Conservation (phyloP, 1,140 invertebrate species). For the Frieseomelitta varia region DNA sequence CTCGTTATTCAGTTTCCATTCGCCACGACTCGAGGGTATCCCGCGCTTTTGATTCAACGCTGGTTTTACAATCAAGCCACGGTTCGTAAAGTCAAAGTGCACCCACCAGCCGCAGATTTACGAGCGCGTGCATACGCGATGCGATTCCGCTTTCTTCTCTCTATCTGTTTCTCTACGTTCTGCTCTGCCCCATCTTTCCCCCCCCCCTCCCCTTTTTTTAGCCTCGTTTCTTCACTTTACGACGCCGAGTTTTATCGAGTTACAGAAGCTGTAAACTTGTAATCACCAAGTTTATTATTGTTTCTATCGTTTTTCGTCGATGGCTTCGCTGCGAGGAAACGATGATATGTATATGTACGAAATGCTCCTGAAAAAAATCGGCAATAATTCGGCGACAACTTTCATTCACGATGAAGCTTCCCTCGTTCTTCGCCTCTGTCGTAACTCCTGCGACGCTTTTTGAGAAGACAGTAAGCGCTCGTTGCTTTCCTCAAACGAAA, state of each 20-base stretch:
- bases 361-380: not conserved
- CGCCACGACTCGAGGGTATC: constrained; percentile 24
- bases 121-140: constrained; percentile 51
- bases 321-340: not conserved
- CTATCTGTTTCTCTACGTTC: not conserved
- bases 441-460: not conserved
- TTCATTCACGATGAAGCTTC: constrained; percentile 24
- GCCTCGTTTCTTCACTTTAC: constrained; percentile 43
- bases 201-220: not conserved
- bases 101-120: constrained; percentile 40
- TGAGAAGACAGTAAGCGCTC: not conserved
- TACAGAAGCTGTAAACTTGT: constrained; percentile 32
- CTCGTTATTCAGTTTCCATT: constrained; percentile 43
- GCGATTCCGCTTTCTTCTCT: constrained; percentile 6
- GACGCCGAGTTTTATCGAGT: constrained; percentile 38
- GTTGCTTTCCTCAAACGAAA: constrained; percentile 2
- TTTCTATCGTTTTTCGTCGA: not conserved
- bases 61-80: constrained; percentile 49
- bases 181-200: too few species aligned
- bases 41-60: constrained; percentile 41
- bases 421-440: not conserved
- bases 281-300: constrained; percentile 26
- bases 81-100: constrained; percentile 43
- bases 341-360: not conserved
- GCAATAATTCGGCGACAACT: constrained; percentile 26